These are phyloP conservation scores for Sinodicranocentrus sp. DNA, from an alignment of 2,888 invertebrate genomes.

Conservation along the genomic window DNA sequence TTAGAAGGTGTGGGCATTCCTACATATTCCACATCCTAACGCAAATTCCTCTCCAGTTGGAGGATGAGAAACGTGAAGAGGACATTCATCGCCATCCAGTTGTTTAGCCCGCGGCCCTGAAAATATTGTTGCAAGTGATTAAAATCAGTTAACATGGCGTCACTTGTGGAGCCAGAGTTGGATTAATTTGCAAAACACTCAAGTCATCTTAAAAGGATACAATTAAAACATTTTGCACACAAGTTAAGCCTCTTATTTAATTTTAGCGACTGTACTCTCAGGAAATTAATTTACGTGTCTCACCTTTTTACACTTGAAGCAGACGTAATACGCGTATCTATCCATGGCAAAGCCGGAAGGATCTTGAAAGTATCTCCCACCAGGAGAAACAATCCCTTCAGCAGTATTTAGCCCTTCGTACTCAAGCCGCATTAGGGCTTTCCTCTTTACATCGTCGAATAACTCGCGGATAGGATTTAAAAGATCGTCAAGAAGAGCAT, in stretches of 20 bases:
- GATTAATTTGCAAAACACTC: too few species aligned
- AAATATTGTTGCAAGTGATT: too few species aligned
- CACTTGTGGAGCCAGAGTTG: too few species aligned
- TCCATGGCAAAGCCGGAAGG: conserved; percentile 96
- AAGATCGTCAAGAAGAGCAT: conserved; percentile 87
- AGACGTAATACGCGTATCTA: conserved; percentile 98
- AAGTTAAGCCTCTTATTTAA: too few species aligned
- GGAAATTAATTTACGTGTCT: too few species aligned
- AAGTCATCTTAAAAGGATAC: too few species aligned
- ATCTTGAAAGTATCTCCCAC: conserved; percentile 87
- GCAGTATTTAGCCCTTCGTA: conserved; percentile 94
- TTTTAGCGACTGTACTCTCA: too few species aligned
- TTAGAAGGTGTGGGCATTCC: conserved; percentile 95
- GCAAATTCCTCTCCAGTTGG: conserved; percentile 99
- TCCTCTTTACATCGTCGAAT: conserved; percentile 93
- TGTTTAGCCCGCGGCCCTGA: conserved; percentile 94
- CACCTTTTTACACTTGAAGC: conserved; percentile 90
- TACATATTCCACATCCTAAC: conserved; percentile 97
- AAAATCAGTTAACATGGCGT: too few species aligned
- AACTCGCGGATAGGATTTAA: conserved; percentile 89
- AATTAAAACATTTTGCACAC: too few species aligned
- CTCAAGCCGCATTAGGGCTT: conserved; percentile 96
- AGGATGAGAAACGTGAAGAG: conserved; percentile 96
- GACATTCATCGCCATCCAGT: conserved; percentile 96
- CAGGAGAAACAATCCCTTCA: conserved; percentile 83